Evolutionary conservation across 2,113 vertebrate genomes (phyloP), one percentile per base, ranked within the genome.

Genomic region (Indicator maculatus): DNA sequence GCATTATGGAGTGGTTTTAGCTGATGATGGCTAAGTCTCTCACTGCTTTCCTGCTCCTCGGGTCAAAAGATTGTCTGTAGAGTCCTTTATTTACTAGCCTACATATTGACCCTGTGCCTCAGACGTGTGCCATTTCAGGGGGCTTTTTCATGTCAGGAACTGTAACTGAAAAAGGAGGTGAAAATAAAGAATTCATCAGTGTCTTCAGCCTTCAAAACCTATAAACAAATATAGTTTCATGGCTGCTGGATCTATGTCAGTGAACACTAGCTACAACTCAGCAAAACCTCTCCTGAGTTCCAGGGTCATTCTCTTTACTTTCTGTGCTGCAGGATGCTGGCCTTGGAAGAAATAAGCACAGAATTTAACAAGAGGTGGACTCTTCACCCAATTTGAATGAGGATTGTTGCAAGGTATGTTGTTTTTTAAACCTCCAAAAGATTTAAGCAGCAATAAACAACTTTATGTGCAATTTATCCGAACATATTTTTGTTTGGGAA

Each of bases 401-500:
- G 41, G 76, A 61, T 84, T 92, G 38, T 18, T 60, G 38, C 6
- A 88, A 5, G 10, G 4, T 70, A 61, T 28, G 16, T 20, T 91
- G 50, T 73, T 92, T 75, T 75, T 16, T 12, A 88, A 92, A 86
- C 24, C 38, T 69, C 24, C 17, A 59, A 76, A 64, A 97, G 95
- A 97, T 97, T 97, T 98, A 97, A 96, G 60, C 66, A 52, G 45
- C 77, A 95, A 84, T 96, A 95, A 97, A 94, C 76, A 96, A 92
- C 38, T 97, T 98, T 96, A 97, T 96, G 85, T 91, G 92, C 91
- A 93, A 89, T 97, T 96, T 96, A 95, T 70, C 5, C 83, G 94
- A 96, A 93, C 80, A 85, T 92, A 94, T 94, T 96, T 97, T 96
- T 93, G 95, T 96, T 97, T 97, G 84, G 10, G 11, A 50, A 50